Evolutionary conservation across 2,113 vertebrate species (phyloP), one percentile per base, ranked within the genome.

Genomic region (Ptychochromis oligacanthus): DNA sequence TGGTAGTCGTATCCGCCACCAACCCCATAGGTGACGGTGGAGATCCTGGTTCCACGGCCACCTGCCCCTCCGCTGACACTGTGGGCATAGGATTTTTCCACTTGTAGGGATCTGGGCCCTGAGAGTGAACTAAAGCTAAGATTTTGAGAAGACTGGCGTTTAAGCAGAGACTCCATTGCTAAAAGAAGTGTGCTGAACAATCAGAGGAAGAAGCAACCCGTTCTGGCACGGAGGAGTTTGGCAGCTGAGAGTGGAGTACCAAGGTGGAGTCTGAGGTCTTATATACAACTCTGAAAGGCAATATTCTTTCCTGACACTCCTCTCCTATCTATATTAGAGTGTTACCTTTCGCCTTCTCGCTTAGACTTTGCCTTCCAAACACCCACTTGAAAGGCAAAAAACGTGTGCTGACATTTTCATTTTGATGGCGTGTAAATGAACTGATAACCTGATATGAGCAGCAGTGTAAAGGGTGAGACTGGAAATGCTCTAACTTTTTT

Each of bases 1-100:
- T 83, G 76, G 80, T 89, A 79, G 64, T 90, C 82, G 38, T 77
- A 52, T 15, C 90, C 65, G 1, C 78, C 54, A 2, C 76, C 54
- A 0, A 84, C 57, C 40, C 80, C 6, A 4, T 90, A 88, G 52
- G 7, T 11, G 76, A 28, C 55, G 1, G 87, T 90, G 83, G 95
- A 95, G 87, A 96, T 94, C 65, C 64, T 93, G 54, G 79, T 86
- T 1, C 93, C 95, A 2, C 17, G n/a, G 34, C 95, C 95, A 0
- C 94, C 95, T 10, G 94, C 94, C 1, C 95, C 95, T 36, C 93
- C 95, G 4, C 88, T 87, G 60, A 93, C 90, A 24, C 95, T 96
- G 77, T 83, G 56, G 18, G 95, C 85, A 1, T 90, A 93, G 65
- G 18, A 1, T 6, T 4, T 61, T 0, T 43, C 43, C 36, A 28